A percentile compares a stretch with the other conserved stretches of the same genome.
Evolutionary conservation across 2,113 vertebrate species (phyloP).

Genomic region (Gymnarchus niloticus): DNA sequence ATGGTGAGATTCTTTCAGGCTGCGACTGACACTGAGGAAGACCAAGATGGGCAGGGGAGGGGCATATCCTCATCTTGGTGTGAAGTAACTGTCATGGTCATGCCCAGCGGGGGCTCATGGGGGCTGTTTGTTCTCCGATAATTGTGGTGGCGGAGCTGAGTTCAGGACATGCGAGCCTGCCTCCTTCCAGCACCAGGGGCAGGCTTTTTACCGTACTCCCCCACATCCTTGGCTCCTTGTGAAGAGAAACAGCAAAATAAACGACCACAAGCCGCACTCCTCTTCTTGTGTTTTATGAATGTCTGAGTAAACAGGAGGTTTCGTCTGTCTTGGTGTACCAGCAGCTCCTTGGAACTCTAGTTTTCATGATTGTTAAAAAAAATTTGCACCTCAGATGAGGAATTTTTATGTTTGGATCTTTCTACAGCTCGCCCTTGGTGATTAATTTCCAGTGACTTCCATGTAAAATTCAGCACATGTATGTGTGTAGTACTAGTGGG

Average conservation of each 20-base stretch:
- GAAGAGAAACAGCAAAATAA: slow-evolving; percentile 6
- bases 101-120: not conserved
- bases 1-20: not conserved
- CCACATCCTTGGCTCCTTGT: too few species aligned
- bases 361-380: slow-evolving; percentile 1
- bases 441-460: not conserved
- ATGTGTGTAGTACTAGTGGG: not conserved
- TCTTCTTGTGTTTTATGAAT: not conserved
- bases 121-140: slow-evolving; percentile 10
- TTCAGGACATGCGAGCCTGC: not conserved
- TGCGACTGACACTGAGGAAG: not conserved
- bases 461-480: not conserved
- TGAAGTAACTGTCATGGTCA: not conserved
- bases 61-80: not conserved
- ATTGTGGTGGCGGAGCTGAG: slow-evolving; percentile 2
- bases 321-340: not conserved
- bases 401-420: slow-evolving; percentile 3
- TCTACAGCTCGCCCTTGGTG: not conserved
- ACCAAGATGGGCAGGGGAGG: not conserved
- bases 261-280: not conserved
- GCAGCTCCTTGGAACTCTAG: not conserved
- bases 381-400: slow-evolving; percentile 16
- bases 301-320: slow-evolving; percentile 19
- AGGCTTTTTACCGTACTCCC: not conserved
- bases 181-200: not conserved